These are phyloP conservation scores for Ursus arctos DNA, from an alignment of 2,113 vertebrate species.

Conservation along the genomic window DNA sequence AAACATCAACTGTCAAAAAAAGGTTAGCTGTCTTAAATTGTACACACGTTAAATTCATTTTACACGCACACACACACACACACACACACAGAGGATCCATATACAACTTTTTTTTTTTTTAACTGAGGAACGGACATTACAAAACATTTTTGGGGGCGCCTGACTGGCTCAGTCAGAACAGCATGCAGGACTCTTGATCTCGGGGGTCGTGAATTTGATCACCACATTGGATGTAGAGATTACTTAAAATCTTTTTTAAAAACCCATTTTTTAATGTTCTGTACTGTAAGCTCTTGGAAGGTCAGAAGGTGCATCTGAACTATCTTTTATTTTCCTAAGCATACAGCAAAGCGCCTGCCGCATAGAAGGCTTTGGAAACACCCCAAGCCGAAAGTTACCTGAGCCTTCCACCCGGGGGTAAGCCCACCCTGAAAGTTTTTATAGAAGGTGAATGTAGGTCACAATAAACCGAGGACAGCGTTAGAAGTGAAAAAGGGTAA, in stretches of 20 bases:
- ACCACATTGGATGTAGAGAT: background rate
- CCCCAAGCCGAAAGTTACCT: background rate
- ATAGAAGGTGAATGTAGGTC: background rate
- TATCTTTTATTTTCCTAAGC: background rate
- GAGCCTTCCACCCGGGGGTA: background rate
- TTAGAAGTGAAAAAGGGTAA: background rate
- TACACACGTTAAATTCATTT: background rate
- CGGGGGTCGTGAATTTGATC: background rate
- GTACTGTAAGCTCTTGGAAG: background rate
- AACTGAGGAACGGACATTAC: background rate
- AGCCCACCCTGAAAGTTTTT: background rate
- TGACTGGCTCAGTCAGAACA: background rate
- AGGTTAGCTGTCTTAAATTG: background rate
- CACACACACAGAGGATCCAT: background rate
- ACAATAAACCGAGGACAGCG: background rate
- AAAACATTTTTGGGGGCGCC: background rate
- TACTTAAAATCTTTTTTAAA: background rate
- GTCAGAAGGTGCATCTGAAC: background rate
- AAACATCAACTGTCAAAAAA: background rate
- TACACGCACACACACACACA: background rate
- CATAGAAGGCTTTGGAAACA: background rate
- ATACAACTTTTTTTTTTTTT: background rate
- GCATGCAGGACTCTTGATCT: background rate
- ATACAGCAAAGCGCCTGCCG: background rate
- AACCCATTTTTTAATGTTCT: background rate